Evolutionary conservation across 2,888 invertebrate species (phyloP), one percentile per base, ranked within the genome.

Genomic region (Monoplex corrugatus): DNA sequence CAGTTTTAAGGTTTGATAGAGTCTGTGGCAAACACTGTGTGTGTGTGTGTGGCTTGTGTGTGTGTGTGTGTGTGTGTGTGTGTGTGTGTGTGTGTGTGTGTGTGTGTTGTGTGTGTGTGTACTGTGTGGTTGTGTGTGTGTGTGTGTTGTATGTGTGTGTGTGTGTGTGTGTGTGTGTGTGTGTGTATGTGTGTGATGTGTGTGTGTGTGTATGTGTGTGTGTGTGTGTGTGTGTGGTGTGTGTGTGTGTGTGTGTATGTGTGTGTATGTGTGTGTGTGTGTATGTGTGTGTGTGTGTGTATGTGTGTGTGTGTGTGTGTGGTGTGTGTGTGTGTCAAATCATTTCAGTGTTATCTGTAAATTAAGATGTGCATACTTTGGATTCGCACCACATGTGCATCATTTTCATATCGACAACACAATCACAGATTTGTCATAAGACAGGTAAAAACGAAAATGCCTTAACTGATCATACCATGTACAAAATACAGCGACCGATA

Each of bases 21-120:
- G n/a, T n/a, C n/a, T n/a, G n/a, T n/a, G n/a, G n/a, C n/a, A 90
- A 43, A 83, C 84, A 40, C 75, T 28, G 45, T n/a, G 43, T 57
- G 5, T 63, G 19, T 50, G 10, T 50, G 50, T 50, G 10, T 50
- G 50, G 10, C 0, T 0, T 43, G 28, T 43, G 40, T 80, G 43
- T 80, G 40, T 40, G 80, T 80, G 13, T 32, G 72, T 72, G 28
- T 68, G 28, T 8, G 28, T 68, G 63, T 68, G 63, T 68, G 63
- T 68, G 63, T 68, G 63, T 16, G 23, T 75, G 75, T 75, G 75
- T 75, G 75, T 75, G 75, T 75, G 75, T 75, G 35, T 75, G 75
- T 38, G 63, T 68, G 19, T 72, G n/a, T 16, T 72, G 72, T n/a
- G 32, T 72, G n/a, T 72, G 72, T 72, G 72, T 35, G 35, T 72